These are phyloP conservation scores for Andrena flavipes DNA, from an alignment of 2,888 invertebrate species.

Conservation along the genomic window DNA sequence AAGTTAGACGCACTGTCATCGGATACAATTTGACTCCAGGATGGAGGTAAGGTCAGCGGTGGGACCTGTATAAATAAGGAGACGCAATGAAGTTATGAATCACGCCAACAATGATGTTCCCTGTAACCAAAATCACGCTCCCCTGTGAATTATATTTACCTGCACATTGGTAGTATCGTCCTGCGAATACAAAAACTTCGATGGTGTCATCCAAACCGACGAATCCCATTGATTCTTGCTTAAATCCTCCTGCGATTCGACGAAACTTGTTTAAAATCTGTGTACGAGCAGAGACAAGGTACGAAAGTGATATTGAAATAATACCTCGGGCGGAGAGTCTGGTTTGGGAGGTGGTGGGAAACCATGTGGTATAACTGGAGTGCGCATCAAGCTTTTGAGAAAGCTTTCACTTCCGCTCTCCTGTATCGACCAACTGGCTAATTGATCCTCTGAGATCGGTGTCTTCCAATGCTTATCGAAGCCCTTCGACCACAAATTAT, in stretches of 20 bases:
- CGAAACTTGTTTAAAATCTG: slow-evolving; percentile 1
- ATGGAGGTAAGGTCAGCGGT: slow-evolving; percentile 77
- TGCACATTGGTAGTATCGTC: slow-evolving; percentile 77
- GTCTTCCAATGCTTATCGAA: slow-evolving; percentile 75
- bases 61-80: slow-evolving; percentile 75
- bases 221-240: slow-evolving; percentile 77
- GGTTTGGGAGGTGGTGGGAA: slow-evolving; percentile 84
- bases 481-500: slow-evolving; percentile 70
- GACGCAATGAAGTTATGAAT: slow-evolving; percentile 18
- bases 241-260: slow-evolving; percentile 55
- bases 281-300: neutral
- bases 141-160: slow-evolving; percentile 63
- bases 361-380: slow-evolving; percentile 66
- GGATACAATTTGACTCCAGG: slow-evolving; percentile 77
- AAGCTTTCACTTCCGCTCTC: slow-evolving; percentile 74
- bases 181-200: slow-evolving; percentile 76
- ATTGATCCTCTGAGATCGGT: slow-evolving; percentile 57
- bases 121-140: slow-evolving; percentile 5
- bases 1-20: slow-evolving; percentile 74
- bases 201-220: slow-evolving; percentile 81
- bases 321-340: slow-evolving; percentile 85
- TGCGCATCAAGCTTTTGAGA: slow-evolving; percentile 75
- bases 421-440: slow-evolving; percentile 75
- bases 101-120: neutral
- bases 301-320: neutral